phyloP scores from a whole-genome alignment of 2,888 invertebrate species.

The Napeogenes inachia region DNA sequence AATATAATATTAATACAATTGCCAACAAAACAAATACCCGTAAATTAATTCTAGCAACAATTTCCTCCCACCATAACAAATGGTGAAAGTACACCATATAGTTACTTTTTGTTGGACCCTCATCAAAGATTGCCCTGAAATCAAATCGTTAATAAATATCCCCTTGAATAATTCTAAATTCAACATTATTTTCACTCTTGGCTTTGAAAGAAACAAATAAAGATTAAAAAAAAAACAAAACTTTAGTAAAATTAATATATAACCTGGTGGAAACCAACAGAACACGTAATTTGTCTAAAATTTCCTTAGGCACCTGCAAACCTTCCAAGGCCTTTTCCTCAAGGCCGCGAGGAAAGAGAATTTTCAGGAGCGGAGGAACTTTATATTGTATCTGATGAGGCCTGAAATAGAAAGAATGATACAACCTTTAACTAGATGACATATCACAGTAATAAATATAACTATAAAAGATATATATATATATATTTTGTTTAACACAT shows the following conservation, averaged over 20 bases:
- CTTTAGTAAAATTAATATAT: not conserved
- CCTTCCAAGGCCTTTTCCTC: constrained; percentile 45
- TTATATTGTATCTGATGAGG: constrained; percentile 36
- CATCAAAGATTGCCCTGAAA: constrained; percentile 49
- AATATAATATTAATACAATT: not conserved
- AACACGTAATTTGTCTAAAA: constrained; percentile 25
- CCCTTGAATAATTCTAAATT: too few species aligned
- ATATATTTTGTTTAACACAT: constrained; percentile 29
- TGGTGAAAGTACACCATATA: constrained; percentile 75
- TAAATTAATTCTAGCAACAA: constrained; percentile 57
- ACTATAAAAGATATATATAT: too few species aligned
- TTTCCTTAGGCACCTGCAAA: constrained; percentile 32
- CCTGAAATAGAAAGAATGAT: constrained; percentile 35
- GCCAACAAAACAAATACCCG: constrained; percentile 37
- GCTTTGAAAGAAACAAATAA: too few species aligned
- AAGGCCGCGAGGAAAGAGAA: constrained; percentile 45
- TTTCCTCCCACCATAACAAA: constrained; percentile 80
- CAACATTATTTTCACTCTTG: too few species aligned
- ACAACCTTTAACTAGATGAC: too few species aligned
- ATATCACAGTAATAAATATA: too few species aligned
- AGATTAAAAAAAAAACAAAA: not conserved
- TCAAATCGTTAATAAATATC: constrained; percentile 6
- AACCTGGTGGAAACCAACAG: constrained; percentile 32
- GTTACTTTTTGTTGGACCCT: constrained; percentile 57
- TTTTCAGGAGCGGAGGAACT: constrained; percentile 47